Base-by-base conservation (phyloP, 1,140 invertebrate genomes). In the honey bee (Apis mellifera) region DNA sequence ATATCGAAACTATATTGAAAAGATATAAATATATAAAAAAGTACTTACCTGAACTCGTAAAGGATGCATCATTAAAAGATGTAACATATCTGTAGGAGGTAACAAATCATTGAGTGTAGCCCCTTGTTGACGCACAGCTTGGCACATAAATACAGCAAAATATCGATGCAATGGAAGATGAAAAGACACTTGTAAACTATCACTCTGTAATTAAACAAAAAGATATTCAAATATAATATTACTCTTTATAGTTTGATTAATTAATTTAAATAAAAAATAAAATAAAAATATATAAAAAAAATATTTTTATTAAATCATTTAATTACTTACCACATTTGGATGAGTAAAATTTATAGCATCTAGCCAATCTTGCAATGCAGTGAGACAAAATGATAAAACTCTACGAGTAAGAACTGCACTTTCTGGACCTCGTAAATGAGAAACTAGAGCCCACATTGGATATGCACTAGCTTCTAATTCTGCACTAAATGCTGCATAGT, bases 401-500 rank as follows among this genome's bases (percentile, higher is more conserved):
- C 97, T 95, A 69, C 96, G 95, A 55, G 97, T 97, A 12, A 98
- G 94, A 66, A 95, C 93, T 21, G 96, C 95, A 87, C 97, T 97
- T 80, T 95, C 95, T 1, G 95, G 94, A 87, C 97, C 96, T 78
- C 96, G 96, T 23, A 99, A 95, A 95, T 99, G 98, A 15, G 97
- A 97, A 50, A 99, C 96, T 52, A 99, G 95, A 8, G 98, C 98
- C 98, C 98, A 99, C 98, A 99, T 98, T 2, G 98, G 98, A 93
- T 99, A 98, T 2, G 98, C 98, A 89, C 97, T 98, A 13, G 98
- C 98, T 94, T 99, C 98, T 82, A 99, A 94, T 94, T 99, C 99
- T 75, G 98, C 98, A 77, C 98, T 98, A 94, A 99, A 99, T 1
- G 98, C 98, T 66, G 98, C 98, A 94, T 99, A 99, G 94, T 99